Evolutionary conservation across 2,797 vertebrate genomes (phyloP).

Genomic region (Epinephelus coioides): DNA sequence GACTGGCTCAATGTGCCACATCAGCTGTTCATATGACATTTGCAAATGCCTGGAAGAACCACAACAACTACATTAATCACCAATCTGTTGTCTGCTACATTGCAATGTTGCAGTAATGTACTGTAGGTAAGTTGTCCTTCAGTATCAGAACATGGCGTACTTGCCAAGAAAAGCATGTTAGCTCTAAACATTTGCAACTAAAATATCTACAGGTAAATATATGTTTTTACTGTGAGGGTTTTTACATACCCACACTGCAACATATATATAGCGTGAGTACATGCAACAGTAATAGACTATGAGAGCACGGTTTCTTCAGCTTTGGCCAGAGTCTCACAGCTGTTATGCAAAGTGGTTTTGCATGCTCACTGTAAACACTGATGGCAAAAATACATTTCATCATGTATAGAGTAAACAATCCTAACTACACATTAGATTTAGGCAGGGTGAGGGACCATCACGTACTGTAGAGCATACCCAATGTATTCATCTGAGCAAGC

Average conservation of each 20-base stretch:
- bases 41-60: neutral
- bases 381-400: neutral
- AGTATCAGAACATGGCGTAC: constrained; percentile 40
- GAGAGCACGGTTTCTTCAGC: constrained; percentile 11
- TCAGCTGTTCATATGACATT: neutral
- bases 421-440: too few relatives aligned
- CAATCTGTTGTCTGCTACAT: neutral
- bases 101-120: neutral
- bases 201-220: constrained; percentile 53
- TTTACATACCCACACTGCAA: constrained; percentile 26
- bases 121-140: constrained; percentile 13
- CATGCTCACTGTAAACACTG: neutral
- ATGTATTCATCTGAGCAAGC: too few relatives aligned
- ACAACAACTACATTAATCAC: constrained; percentile 8
- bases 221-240: constrained; percentile 33
- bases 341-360: constrained; percentile 16
- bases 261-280: constrained; percentile 30
- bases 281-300: constrained; percentile 23
- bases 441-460: too few relatives aligned
- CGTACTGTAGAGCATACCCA: too few relatives aligned
- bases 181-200: constrained; percentile 26
- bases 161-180: constrained; percentile 44
- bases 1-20: neutral
- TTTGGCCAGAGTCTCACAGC: neutral
- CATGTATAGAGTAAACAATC: neutral